phyloP scores from a whole-genome alignment of 2,888 invertebrate species.

The Agrotis clavis region DNA sequence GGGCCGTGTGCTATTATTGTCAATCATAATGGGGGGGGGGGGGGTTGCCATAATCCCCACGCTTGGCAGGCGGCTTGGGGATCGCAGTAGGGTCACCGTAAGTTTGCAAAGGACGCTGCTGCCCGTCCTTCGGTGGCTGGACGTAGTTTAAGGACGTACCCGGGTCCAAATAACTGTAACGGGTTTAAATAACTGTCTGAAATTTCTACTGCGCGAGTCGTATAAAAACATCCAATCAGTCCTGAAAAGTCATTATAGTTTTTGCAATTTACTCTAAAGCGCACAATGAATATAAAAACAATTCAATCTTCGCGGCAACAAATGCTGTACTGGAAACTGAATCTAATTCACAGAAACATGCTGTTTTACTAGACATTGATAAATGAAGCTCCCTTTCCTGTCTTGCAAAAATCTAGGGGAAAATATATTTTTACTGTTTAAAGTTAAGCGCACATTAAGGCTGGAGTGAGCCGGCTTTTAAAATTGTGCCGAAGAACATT shows the following conservation, averaged over 20 bases:
- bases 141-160: no score
- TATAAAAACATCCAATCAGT: slow-evolving; percentile 12
- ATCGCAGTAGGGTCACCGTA: no score
- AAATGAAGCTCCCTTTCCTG: slow-evolving; percentile 42
- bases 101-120: no score
- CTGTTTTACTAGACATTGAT: slow-evolving; percentile 51
- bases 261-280: slow-evolving; percentile 29
- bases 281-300: slow-evolving; percentile 27
- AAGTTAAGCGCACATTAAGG: not conserved
- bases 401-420: slow-evolving; percentile 12
- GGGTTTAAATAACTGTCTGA: no score
- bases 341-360: slow-evolving; percentile 42
- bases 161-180: no score
- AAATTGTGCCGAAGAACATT: not conserved
- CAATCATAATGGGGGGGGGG: no score
- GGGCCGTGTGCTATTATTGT: no score
- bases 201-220: not conserved
- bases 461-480: not conserved
- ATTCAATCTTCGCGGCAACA: slow-evolving; percentile 11
- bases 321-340: slow-evolving; percentile 27
- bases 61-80: no score
- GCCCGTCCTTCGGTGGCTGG: no score
- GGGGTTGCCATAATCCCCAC: no score
- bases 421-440: slow-evolving; percentile 7
- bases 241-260: slow-evolving; percentile 31